Conservation (phyloP, 2,888 invertebrate species). For the Dermolepida albohirtum region DNA sequence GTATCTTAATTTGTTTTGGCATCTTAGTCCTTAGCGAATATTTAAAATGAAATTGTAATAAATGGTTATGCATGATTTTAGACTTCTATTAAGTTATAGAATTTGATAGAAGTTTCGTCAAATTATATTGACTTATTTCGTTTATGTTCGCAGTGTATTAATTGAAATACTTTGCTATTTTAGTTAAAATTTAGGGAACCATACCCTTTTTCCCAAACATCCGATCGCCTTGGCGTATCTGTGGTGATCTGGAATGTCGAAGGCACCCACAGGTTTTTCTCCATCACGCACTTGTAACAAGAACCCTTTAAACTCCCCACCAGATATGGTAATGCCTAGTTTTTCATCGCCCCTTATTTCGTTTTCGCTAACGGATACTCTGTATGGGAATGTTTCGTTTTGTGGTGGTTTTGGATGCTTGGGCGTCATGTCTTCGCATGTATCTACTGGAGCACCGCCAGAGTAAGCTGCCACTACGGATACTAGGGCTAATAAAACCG, state of each 20-base stretch:
- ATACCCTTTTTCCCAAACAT: slow-evolving; percentile 69
- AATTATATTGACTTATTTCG: too few species aligned
- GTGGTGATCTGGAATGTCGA: slow-evolving; percentile 68
- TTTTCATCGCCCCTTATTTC: slow-evolving; percentile 64
- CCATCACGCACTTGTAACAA: slow-evolving; percentile 74
- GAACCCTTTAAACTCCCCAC: slow-evolving; percentile 69
- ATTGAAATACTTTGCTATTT: background rate
- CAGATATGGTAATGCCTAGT: slow-evolving; percentile 69
- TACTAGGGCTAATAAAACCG: slow-evolving; percentile 47
- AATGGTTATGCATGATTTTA: too few species aligned
- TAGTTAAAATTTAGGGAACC: too few species aligned
- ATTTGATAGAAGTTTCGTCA: too few species aligned
- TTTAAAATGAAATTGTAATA: too few species aligned
- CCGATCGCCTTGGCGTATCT: slow-evolving; percentile 68
- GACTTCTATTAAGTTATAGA: too few species aligned
- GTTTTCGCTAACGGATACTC: slow-evolving; percentile 54
- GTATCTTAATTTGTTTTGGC: too few species aligned
- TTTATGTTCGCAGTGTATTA: too few species aligned
- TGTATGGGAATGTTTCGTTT: slow-evolving; percentile 70
- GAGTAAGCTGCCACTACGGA: slow-evolving; percentile 66
- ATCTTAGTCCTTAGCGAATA: too few species aligned
- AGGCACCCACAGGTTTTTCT: slow-evolving; percentile 73
- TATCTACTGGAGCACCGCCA: slow-evolving; percentile 73
- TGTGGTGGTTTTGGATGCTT: slow-evolving; percentile 74
- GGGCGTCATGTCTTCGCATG: slow-evolving; percentile 77